Conservation (phyloP, 2,113 vertebrate genomes). For the Prunella fulvescens region DNA sequence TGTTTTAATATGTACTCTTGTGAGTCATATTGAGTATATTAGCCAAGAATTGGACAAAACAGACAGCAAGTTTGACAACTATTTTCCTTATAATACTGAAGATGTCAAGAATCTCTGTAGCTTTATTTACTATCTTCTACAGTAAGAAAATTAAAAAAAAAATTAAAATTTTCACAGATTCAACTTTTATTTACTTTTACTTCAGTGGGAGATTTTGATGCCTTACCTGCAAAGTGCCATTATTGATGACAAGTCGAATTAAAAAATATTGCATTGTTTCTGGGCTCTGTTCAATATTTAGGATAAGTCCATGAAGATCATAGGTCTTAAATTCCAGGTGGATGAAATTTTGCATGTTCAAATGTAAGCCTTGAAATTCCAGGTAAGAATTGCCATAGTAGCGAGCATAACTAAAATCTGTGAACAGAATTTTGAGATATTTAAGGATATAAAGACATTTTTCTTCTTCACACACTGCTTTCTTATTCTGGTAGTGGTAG, state of each 20-base stretch:
- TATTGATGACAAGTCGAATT: conserved; percentile 76
- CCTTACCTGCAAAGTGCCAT: conserved; percentile 78
- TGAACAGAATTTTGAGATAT: conserved; percentile 11
- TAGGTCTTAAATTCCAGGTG: conserved; percentile 77
- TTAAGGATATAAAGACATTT: background rate
- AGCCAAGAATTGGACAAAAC: background rate
- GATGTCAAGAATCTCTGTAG: background rate
- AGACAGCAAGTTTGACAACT: background rate
- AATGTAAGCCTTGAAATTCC: conserved; percentile 78
- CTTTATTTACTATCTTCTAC: background rate
- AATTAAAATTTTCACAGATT: background rate
- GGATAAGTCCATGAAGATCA: conserved; percentile 70
- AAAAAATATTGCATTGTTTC: conserved; percentile 57
- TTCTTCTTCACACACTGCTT: background rate
- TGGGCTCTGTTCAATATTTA: conserved; percentile 75
- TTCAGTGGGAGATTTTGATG: background rate
- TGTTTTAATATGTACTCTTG: background rate
- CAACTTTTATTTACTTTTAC: background rate
- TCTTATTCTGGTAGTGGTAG: background rate
- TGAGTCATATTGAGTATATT: background rate
- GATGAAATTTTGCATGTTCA: conserved; percentile 71
- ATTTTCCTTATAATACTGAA: background rate
- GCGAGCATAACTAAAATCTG: conserved; percentile 69
- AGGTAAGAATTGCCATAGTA: conserved; percentile 80
- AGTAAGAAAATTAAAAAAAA: background rate